Evolutionary conservation across 2,113 vertebrate species (phyloP), one percentile per base, ranked within the genome.

Genomic region (Grantiella picta): DNA sequence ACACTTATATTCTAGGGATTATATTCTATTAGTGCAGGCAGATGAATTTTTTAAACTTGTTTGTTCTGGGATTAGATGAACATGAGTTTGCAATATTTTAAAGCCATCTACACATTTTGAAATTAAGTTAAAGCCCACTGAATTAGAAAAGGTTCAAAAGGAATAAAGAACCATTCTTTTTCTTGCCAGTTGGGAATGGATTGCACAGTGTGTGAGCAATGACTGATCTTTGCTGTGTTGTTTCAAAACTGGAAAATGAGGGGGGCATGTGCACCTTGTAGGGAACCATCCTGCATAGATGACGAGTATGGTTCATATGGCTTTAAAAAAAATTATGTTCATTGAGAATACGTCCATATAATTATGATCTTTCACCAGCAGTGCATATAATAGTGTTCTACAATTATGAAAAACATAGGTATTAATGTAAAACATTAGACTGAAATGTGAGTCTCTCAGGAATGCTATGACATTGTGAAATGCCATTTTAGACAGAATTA

Each of bases 1-100:
- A 96, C 75, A 93, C 89, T 92, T 93, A 89, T 92, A 95, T 95
- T 95, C 45, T 49, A 65, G 33, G 70, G 87, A 96, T 96, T 97
- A 87, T 90, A 93, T 68, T 90, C 94, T 75, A 78, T 96, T 96
- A 96, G 52, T 45, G 65, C 49, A 88, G 73, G 45, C 49, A 95
- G 84, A 96, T 93, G 29, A 89, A 72, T 96, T 94, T 95, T 96
- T 86, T 33, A 93, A 85, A 89, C 36, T 63, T 95, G 87, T 96
- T 97, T 97, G 87, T 64, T 57, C 88, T 87, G 68, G 85, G 77
- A 89, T 92, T 93, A 95, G 64, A 36, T 69, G 93, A 95, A 95
- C 64, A 92, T 78, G 92, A 93, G 27, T 64, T 82, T 68, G 84
- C 85, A 92, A 73, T 90, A 90, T 94, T 95, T 94, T 57, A 90